Conservation (phyloP, 2,797 vertebrate species). For the Perodicticus potto region DNA sequence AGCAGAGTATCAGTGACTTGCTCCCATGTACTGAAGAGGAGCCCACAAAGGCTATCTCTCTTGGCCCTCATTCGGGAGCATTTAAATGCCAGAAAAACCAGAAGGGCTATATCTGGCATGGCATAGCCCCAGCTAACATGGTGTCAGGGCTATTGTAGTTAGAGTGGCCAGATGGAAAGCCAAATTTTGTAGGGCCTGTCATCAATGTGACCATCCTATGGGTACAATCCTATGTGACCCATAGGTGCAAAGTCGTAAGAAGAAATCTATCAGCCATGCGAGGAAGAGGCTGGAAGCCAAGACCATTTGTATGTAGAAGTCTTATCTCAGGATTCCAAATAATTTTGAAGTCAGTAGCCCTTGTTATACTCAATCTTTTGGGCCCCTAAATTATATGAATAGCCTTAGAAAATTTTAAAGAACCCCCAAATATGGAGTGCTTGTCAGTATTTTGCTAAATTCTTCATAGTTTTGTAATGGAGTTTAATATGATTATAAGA, state of each 20-base stretch:
- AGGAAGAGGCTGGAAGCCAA: neutral
- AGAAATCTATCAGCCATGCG: neutral
- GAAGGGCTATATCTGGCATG: neutral
- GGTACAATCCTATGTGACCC: no score
- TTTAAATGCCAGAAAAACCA: neutral
- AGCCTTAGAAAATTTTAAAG: neutral
- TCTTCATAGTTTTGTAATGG: conserved; percentile 2
- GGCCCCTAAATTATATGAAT: neutral
- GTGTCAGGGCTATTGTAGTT: neutral
- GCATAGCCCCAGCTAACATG: neutral
- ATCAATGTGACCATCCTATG: fast-evolving
- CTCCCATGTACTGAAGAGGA: neutral
- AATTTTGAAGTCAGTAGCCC: neutral
- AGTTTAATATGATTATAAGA: neutral
- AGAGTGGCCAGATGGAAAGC: neutral
- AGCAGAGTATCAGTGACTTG: neutral
- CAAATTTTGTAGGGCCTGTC: neutral
- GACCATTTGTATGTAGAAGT: neutral
- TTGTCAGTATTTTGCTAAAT: neutral
- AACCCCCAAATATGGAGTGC: neutral
- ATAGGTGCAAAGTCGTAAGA: no score
- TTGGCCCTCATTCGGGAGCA: neutral
- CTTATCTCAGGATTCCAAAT: neutral
- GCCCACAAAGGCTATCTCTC: neutral
- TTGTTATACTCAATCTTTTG: neutral